These are phyloP conservation scores for Aquatica leii DNA, from an alignment of 2,888 invertebrate genomes.

Conservation along the genomic window DNA sequence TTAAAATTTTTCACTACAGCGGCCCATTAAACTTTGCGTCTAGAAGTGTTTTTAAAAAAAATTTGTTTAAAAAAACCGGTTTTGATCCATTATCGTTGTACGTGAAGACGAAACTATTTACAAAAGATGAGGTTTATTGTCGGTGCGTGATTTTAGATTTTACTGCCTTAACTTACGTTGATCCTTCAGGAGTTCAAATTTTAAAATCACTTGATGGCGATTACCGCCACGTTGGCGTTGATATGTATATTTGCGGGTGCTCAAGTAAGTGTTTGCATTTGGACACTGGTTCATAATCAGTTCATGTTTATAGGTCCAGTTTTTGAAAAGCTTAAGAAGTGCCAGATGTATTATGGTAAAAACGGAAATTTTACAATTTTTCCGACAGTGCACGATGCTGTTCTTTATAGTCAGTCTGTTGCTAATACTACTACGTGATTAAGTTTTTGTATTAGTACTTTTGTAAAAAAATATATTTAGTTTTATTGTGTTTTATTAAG, in stretches of 20 bases:
- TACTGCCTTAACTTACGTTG: constrained; percentile 73
- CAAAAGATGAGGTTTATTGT: constrained; percentile 46
- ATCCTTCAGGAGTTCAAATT: constrained; percentile 73
- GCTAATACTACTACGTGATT: no score
- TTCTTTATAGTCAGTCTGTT: no score
- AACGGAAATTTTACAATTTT: constrained; percentile 67
- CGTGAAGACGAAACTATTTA: constrained; percentile 52
- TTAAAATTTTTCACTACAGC: constrained; percentile 80
- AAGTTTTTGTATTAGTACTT: no score
- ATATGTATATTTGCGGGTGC: constrained; percentile 69
- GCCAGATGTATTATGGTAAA: constrained; percentile 65
- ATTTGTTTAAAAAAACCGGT: constrained; percentile 63
- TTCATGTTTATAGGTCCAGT: constrained; percentile 66
- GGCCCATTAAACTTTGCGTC: constrained; percentile 80
- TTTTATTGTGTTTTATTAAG: no score
- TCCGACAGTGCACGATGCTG: constrained; percentile 77
- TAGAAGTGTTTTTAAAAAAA: constrained; percentile 68
- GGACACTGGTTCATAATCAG: constrained; percentile 17
- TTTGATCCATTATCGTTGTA: constrained; percentile 61
- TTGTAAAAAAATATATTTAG: no score
- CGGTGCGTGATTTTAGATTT: constrained; percentile 74
- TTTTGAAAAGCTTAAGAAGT: constrained; percentile 70
- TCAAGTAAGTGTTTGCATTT: constrained; percentile 64
- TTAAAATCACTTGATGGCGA: constrained; percentile 67
- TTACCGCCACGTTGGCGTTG: constrained; percentile 64